A percentile compares a stretch with the other conserved stretches of the same genome.
phyloP scores from a whole-genome alignment of 2,113 vertebrate species.

The Sapayoa aenigma region DNA sequence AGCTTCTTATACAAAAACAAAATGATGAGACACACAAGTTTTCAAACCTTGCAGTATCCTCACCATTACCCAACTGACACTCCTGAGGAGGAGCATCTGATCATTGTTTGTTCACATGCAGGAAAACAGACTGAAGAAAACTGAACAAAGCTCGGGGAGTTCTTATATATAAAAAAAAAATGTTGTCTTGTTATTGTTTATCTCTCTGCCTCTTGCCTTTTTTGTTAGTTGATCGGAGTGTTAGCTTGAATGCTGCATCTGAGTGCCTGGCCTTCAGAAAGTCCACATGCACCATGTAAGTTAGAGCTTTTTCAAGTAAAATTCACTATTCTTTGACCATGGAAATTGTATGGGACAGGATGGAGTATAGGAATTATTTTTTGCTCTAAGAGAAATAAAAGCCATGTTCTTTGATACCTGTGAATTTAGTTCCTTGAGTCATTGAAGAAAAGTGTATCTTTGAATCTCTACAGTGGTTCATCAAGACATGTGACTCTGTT shows the following conservation, averaged over 20 bases:
- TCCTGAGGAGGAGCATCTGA: background rate
- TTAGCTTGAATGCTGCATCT: background rate
- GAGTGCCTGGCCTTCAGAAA: background rate
- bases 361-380: background rate
- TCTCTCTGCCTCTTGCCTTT: background rate
- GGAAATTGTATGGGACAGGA: background rate
- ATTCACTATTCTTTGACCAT: background rate
- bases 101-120: background rate
- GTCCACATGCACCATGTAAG: fast-evolving
- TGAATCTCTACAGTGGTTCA: background rate
- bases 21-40: background rate
- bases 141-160: background rate
- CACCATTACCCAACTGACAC: background rate
- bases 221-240: background rate
- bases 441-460: background rate
- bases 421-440: background rate
- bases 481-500: background rate
- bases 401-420: background rate
- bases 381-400: background rate
- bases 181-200: background rate
- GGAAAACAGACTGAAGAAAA: background rate
- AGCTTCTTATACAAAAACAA: background rate
- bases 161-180: background rate
- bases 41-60: background rate
- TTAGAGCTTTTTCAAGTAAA: background rate